Evolutionary conservation across 2,797 vertebrate genomes (phyloP).

Genomic region (Pelochelys cantorii): DNA sequence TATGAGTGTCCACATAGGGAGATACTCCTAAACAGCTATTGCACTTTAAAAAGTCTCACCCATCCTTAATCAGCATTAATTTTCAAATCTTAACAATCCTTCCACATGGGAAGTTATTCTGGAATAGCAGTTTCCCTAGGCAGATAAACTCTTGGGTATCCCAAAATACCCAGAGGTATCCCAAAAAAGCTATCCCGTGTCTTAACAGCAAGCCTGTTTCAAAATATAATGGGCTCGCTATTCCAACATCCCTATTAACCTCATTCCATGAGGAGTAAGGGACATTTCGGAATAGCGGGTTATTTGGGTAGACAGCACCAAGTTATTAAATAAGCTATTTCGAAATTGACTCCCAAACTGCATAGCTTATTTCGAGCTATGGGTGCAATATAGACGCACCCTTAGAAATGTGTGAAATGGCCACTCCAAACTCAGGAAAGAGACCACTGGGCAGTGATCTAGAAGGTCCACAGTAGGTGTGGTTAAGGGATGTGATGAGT

Average conservation of each 20-base stretch:
- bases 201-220: too few relatives aligned
- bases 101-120: neutral
- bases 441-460: neutral
- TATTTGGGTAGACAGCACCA: too few relatives aligned
- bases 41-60: neutral
- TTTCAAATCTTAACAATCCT: neutral
- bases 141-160: neutral
- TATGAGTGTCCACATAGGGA: neutral
- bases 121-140: neutral
- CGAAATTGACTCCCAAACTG: too few relatives aligned
- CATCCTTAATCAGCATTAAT: neutral
- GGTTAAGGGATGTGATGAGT: neutral
- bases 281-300: too few relatives aligned
- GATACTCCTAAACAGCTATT: neutral
- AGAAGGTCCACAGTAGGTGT: neutral
- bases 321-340: too few relatives aligned
- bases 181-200: too few relatives aligned
- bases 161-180: too few relatives aligned
- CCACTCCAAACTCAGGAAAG: neutral
- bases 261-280: too few relatives aligned
- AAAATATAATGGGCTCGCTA: too few relatives aligned
- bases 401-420: neutral
- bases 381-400: too few relatives aligned
- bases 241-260: too few relatives aligned
- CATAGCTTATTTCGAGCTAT: too few relatives aligned